Conservation (phyloP, 2,888 invertebrate species). For the Phymatocera aterrima region DNA sequence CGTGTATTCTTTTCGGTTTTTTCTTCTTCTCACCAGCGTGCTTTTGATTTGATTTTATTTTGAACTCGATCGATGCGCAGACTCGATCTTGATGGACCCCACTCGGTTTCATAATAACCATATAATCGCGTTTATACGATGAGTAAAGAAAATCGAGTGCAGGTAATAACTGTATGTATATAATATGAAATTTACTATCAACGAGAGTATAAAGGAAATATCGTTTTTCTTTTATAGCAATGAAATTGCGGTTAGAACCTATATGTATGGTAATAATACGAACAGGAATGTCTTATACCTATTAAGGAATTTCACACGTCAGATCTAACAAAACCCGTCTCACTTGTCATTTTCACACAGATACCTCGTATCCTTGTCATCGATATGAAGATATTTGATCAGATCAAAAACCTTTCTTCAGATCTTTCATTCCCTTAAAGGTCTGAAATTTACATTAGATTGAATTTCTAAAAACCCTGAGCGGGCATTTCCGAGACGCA, state of each 20-base stretch:
- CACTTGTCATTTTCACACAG: no score
- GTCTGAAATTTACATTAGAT: neutral
- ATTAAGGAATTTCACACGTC: no score
- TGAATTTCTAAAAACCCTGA: neutral
- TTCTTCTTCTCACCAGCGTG: neutral
- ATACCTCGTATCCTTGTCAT: neutral
- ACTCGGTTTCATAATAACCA: neutral
- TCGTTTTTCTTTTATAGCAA: neutral
- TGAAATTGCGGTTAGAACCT: no score
- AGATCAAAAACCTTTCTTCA: neutral
- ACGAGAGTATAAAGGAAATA: no score
- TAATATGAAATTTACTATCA: constrained; percentile 3
- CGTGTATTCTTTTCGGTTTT: neutral
- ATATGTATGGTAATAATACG: no score
- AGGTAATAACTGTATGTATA: neutral
- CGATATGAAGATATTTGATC: neutral
- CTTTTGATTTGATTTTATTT: neutral
- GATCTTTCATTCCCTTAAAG: neutral
- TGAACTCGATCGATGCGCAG: neutral
- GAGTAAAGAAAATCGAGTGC: neutral
- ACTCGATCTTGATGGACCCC: neutral
- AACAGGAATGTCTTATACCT: no score
- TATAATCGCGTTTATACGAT: constrained; percentile 11
- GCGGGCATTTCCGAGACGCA: no score
- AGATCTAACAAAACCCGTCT: no score